Base-by-base conservation (phyloP, 53 echinoderm and acorn worm species). In the Actinopyga echinites region DNA sequence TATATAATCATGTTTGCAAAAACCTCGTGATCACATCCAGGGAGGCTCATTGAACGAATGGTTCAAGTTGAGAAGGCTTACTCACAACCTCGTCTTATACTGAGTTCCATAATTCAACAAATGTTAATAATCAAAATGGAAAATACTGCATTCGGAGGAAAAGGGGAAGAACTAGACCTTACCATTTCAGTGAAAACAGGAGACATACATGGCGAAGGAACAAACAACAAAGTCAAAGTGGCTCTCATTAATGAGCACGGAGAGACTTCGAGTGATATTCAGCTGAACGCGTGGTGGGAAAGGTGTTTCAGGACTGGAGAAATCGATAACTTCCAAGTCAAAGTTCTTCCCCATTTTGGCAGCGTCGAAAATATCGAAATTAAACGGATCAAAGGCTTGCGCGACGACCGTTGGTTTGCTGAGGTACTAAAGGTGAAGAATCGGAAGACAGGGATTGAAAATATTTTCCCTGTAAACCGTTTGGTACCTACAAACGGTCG, bases 401-500 rank as follows among this genome's bases (percentile, higher is more conserved):
- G 40, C 10, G 58, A 22, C 25, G 58, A 58, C 58, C 58, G 58
- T 24, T 95, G 92, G 95, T 95, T 82, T 49, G 60, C 89, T 23
- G 91, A 93, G 55, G 34, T 79, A 54, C 56, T 95, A 15, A 73
- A 83, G 31, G 93, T 95, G 22, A 82, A 28, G 43, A 22, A 12
- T 9, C 32, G 26, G 20, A 13, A 19, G 11, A 12, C 29, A 36
- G 63, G 32, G 30, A 6, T 6, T 1, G 17, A 28, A 43, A 71
- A 82, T n/a, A 21, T 90, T 4, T 95, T 95, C 69, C 93, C 93
- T 20, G 74, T 95, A 22, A 84, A 95, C 63, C 85, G 91, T 17
- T 95, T 91, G 93, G 30, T 95, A 6, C 83, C 82, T 56, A 79
- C 67, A 0, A 58, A 49, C 54, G 74, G 60, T 66, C 57, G 32